Evolutionary conservation across 2,888 invertebrate genomes (phyloP), one percentile per base, ranked within the genome.

Genomic region (Leucania comma): DNA sequence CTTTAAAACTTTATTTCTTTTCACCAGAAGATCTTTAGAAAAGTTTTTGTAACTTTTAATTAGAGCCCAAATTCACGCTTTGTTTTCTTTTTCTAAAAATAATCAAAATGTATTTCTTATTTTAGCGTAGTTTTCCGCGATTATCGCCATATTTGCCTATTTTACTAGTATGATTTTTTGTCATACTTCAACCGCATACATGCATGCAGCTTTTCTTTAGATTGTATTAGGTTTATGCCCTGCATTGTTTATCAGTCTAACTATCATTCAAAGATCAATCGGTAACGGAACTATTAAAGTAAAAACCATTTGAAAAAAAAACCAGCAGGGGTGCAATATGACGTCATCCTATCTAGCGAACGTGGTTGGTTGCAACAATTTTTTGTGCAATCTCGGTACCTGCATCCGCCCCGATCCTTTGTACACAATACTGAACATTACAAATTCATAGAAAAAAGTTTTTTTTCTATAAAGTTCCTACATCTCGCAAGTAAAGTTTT

Each of bases 401-500:
- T 78, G 86, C 68, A 17, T 53, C 32, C 51, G 29, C 57, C 38
- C 57, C 42, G 29, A 22, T 14, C 57, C 50, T 26, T 75, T 73
- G 56, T 38, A 38, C 26, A 50, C 68, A 66, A 38, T 24, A 54
- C 59, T 35, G 17, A 72, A 42, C 48, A 50, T 77, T 42, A 64
- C 50, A 72, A 75, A 61, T 68, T 35, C 59, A 42, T 56, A 68
- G 74, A 74, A 75, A 68, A 42, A 38, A 59, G 80, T 91, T 92
- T 91, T 93, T 93, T 93, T 91, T 90, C 83, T 80, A 61, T 90
- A 85, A 82, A 66, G 81, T 88, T 87, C 74, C 93, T 94, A 84
- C 70, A 93, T 88, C 94, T 82, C 94, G 88, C 73, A 91, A 85
- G 72, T 66, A 78, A 88, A 87, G 83, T 94, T 92, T 92, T 89